Percentiles rank a stretch among this genome's conserved stretches.
Conservation (phyloP, 2,888 invertebrate species). For the Lasioglossum morio region DNA sequence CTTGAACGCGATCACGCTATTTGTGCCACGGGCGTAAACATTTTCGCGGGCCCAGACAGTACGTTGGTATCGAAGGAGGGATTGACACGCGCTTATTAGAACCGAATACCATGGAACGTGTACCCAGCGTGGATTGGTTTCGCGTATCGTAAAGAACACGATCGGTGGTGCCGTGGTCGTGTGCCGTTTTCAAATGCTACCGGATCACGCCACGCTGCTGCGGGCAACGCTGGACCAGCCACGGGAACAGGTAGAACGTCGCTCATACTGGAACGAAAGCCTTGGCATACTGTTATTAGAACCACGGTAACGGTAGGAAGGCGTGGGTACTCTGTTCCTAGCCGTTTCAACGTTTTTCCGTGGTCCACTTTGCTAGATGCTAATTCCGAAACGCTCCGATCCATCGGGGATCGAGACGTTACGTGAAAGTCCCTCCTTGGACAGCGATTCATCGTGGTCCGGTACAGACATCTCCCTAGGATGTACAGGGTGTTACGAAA, state of each 20-base stretch:
- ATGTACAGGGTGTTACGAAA: no score
- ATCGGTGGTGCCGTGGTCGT: slow-evolving; percentile 38
- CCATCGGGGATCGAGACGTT: slow-evolving; percentile 34
- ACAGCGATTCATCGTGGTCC: slow-evolving; percentile 6
- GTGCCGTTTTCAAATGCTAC: slow-evolving; percentile 67
- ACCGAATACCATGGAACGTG: slow-evolving; percentile 34
- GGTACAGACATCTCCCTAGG: neutral
- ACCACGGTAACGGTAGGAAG: slow-evolving; percentile 40
- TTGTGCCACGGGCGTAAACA: slow-evolving; percentile 45
- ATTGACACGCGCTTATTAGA: slow-evolving; percentile 66
- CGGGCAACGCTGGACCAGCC: slow-evolving; percentile 38
- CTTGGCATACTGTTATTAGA: slow-evolving; percentile 68
- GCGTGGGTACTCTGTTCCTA: slow-evolving; percentile 13
- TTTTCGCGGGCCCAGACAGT: slow-evolving; percentile 13
- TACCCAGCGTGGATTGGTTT: neutral
- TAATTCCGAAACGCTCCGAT: slow-evolving; percentile 45
- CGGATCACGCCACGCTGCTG: slow-evolving; percentile 66
- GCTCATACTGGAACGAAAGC: slow-evolving; percentile 49
- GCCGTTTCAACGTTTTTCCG: slow-evolving; percentile 50
- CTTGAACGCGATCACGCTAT: slow-evolving; percentile 67
- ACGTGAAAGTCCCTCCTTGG: slow-evolving; percentile 24
- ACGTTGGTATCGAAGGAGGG: slow-evolving; percentile 23
- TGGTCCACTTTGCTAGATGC: slow-evolving; percentile 56
- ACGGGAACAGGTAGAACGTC: slow-evolving; percentile 55
- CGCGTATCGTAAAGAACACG: slow-evolving; percentile 13